phyloP scores from a whole-genome alignment of 2,888 invertebrate genomes.

The Anthrax anthrax region DNA sequence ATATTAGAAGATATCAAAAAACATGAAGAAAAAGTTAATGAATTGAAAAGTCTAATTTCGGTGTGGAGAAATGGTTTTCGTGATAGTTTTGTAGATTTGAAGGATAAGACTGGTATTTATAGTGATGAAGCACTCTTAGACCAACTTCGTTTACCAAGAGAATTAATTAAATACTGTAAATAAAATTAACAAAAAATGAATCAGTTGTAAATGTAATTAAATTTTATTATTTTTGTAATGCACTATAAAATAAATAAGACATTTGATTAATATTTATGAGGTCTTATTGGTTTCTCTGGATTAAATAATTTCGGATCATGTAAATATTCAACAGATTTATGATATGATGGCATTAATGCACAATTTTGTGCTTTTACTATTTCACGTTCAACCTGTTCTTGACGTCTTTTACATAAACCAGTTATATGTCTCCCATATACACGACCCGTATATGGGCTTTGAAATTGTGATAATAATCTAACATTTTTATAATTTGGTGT shows the following conservation, averaged over 20 bases:
- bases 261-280: constrained; percentile 53
- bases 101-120: constrained; percentile 12
- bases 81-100: constrained; percentile 19
- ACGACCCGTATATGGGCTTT: constrained; percentile 86
- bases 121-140: constrained; percentile 14
- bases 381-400: constrained; percentile 55
- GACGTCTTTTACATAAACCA: constrained; percentile 75
- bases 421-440: constrained; percentile 89
- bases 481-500: constrained; percentile 82
- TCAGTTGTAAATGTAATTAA: background rate
- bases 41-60: constrained; percentile 16
- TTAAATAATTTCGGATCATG: constrained; percentile 86
- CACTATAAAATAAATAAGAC: constrained; percentile 5
- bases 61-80: constrained; percentile 22
- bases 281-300: constrained; percentile 65
- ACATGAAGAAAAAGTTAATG: constrained; percentile 13
- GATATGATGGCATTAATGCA: constrained; percentile 69
- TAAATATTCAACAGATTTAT: constrained; percentile 64
- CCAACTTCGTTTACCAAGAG: constrained; percentile 19
- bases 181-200: background rate
- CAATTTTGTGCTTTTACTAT: constrained; percentile 60
- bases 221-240: background rate
- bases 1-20: background rate
- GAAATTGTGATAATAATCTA: constrained; percentile 83
- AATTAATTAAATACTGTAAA: constrained; percentile 20